Conservation (phyloP, 2,797 vertebrate species). For the Fundulus diaphanus region DNA sequence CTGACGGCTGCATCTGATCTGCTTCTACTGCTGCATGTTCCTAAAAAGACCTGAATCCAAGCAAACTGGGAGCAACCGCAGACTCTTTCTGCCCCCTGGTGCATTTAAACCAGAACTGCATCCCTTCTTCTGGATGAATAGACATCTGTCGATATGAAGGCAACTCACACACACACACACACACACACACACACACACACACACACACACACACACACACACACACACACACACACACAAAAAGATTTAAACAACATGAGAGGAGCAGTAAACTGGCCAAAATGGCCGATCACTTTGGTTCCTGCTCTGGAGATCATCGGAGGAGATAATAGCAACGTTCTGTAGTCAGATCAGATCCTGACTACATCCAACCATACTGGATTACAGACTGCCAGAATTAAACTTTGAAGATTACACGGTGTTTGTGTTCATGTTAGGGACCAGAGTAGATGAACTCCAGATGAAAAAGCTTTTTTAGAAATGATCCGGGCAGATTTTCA, state of each 20-base stretch:
- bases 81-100: constrained; percentile 71
- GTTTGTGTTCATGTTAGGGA: not conserved
- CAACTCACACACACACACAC: no score
- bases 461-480: not conserved
- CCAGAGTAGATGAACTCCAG: not conserved
- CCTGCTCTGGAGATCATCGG: not conserved
- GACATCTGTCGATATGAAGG: not conserved
- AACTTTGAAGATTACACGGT: not conserved
- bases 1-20: constrained; percentile 67
- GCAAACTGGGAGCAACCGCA: not conserved
- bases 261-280: not conserved
- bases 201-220: no score
- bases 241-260: not conserved
- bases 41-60: not conserved
- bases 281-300: not conserved
- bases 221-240: no score
- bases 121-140: not conserved
- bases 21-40: constrained; percentile 12
- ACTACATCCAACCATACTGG: not conserved
- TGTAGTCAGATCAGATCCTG: not conserved
- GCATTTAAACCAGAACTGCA: constrained; percentile 16
- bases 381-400: not conserved
- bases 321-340: constrained; percentile 3
- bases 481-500: not conserved
- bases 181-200: no score